These are phyloP conservation scores for Numida meleagris DNA, from an alignment of 2,113 vertebrate species.

Conservation along the genomic window DNA sequence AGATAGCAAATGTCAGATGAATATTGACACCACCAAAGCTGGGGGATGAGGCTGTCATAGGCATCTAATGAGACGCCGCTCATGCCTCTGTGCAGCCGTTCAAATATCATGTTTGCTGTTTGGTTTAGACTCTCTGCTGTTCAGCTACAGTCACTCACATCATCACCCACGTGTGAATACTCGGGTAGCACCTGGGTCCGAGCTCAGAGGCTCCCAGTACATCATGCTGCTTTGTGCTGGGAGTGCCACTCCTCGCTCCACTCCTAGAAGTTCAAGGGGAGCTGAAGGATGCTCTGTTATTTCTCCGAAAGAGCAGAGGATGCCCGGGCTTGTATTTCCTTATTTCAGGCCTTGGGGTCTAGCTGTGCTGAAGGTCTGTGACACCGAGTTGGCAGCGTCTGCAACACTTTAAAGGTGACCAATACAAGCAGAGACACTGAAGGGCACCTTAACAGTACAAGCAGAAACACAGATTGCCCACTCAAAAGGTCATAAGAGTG, in stretches of 20 bases:
- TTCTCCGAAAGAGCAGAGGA: not conserved
- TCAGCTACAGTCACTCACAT: not conserved
- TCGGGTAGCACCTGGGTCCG: not conserved
- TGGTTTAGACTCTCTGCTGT: not conserved
- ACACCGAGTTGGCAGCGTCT: constrained; percentile 13
- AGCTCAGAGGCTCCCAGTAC: not conserved
- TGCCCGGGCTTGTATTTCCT: not conserved
- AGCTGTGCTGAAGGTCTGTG: not conserved
- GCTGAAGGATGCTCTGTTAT: not conserved
- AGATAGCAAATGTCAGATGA: not conserved
- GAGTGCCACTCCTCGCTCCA: not conserved
- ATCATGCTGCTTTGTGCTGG: not conserved
- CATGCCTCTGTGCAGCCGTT: rapidly evolving
- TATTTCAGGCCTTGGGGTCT: not conserved
- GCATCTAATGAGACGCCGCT: not conserved
- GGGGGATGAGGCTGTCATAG: not conserved
- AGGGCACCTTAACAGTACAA: constrained; percentile 34
- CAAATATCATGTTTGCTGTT: not conserved
- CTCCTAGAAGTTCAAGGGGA: not conserved
- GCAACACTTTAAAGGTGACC: constrained; percentile 22
- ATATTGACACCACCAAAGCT: not conserved
- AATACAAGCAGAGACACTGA: not conserved
- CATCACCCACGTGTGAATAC: not conserved
- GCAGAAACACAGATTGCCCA: constrained; percentile 28
- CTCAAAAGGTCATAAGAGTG: constrained; percentile 22